Evolutionary conservation across 2,113 vertebrate genomes (phyloP).

Genomic region (Melanerpes formicivorus): DNA sequence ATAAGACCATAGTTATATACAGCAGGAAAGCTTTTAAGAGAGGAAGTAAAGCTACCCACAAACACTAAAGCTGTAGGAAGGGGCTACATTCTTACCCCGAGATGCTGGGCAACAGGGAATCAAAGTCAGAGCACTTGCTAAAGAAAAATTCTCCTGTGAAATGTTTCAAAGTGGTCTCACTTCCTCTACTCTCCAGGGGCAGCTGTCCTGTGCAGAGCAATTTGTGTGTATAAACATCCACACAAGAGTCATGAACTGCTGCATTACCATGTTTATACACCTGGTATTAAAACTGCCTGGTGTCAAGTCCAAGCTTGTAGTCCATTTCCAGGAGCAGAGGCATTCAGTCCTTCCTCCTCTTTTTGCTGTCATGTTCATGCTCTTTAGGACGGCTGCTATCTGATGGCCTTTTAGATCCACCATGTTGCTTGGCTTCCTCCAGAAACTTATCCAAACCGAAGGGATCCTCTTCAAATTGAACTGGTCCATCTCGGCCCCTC

Average conservation of each 20-base stretch:
- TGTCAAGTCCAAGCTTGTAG: slow-evolving; percentile 25
- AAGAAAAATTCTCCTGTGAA: slow-evolving; percentile 21
- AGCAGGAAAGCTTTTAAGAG: slow-evolving; percentile 32
- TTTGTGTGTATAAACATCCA: neutral
- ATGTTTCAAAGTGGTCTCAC: slow-evolving; percentile 29
- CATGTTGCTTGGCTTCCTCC: slow-evolving; percentile 97
- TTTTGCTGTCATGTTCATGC: slow-evolving; percentile 95
- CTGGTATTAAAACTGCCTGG: slow-evolving; percentile 27
- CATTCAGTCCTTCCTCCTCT: slow-evolving; percentile 93
- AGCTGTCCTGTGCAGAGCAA: neutral
- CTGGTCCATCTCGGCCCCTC: slow-evolving; percentile 89
- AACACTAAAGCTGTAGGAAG: slow-evolving; percentile 45
- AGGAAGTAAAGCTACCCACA: slow-evolving; percentile 43
- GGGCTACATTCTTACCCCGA: slow-evolving; percentile 50
- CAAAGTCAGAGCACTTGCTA: slow-evolving; percentile 3
- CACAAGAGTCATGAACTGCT: neutral
- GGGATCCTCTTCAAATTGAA: slow-evolving; percentile 98
- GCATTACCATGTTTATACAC: neutral
- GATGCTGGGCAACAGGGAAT: slow-evolving; percentile 37
- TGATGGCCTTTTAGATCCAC: slow-evolving; percentile 93
- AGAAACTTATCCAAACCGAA: slow-evolving; percentile 99
- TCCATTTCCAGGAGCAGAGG: slow-evolving; percentile 14
- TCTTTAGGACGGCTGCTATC: slow-evolving; percentile 93
- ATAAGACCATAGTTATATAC: slow-evolving; percentile 40
- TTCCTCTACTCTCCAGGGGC: neutral